A percentile compares a stretch with the other conserved stretches of the same genome.
phyloP scores from a whole-genome alignment of 1,140 invertebrate genomes.

The Akabosia matsudoensis region DNA sequence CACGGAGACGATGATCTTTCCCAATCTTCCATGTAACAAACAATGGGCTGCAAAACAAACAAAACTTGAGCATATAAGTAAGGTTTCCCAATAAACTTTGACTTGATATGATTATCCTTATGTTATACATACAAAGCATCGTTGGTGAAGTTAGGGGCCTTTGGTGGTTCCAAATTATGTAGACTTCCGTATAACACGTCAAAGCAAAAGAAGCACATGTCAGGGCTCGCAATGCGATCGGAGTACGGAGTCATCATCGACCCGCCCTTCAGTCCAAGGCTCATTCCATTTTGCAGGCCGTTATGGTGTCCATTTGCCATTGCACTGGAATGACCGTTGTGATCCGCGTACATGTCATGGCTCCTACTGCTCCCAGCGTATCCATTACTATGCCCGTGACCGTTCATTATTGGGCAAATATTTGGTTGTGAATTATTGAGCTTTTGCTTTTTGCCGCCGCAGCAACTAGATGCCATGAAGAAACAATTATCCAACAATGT shows the following conservation, averaged over 20 bases:
- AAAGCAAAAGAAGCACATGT: conserved; percentile 98
- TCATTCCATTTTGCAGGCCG: conserved; percentile 47
- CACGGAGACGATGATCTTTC: conserved; percentile 81
- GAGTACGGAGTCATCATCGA: conserved; percentile 34
- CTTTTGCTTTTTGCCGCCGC: conserved; percentile 84
- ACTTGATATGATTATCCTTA: background rate
- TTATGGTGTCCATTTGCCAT: conserved; percentile 50
- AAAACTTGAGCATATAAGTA: conserved; percentile 25
- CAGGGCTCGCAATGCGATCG: conserved; percentile 70
- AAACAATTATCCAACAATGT: background rate
- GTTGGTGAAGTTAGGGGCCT: conserved; percentile 84
- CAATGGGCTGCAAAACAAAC: conserved; percentile 74
- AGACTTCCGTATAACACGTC: conserved; percentile 92
- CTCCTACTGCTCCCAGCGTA: conserved; percentile 16
- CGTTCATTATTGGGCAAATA: conserved; percentile 4
- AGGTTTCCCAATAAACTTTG: background rate
- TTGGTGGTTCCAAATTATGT: conserved; percentile 85
- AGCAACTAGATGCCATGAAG: conserved; percentile 76
- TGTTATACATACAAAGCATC: conserved; percentile 95
- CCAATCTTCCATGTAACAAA: conserved; percentile 99
- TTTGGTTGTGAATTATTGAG: conserved; percentile 64
- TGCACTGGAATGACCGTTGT: conserved; percentile 12
- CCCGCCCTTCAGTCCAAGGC: background rate
- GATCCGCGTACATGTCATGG: background rate
- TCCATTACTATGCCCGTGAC: conserved; percentile 25